Percentiles rank a stretch among this genome's conserved stretches.
phyloP scores from a whole-genome alignment of 2,113 vertebrate species.

The Actenoides lindsayi region DNA sequence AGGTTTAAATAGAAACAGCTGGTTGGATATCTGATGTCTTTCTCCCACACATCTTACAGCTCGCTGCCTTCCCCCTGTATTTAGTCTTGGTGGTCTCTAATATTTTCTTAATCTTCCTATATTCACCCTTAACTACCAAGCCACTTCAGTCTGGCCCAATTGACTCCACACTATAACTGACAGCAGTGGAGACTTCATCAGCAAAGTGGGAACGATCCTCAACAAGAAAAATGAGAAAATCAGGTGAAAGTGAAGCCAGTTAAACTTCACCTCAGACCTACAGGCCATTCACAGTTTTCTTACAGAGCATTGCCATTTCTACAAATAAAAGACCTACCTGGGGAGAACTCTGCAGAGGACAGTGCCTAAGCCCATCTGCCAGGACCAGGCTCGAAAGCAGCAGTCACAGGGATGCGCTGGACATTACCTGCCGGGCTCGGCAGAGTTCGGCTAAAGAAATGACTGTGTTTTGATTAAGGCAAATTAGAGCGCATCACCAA shows the following conservation, averaged over 20 bases:
- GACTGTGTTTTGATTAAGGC: not conserved
- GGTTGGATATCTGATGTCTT: not conserved
- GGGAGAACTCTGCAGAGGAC: not conserved
- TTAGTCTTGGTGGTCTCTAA: not conserved
- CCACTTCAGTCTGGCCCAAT: not conserved
- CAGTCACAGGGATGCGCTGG: fast-evolving
- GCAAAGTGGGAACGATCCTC: not conserved
- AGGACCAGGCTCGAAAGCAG: not conserved
- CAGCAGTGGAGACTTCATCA: not conserved
- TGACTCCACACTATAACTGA: not conserved
- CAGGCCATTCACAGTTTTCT: not conserved
- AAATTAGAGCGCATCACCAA: not conserved
- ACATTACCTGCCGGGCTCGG: fast-evolving
- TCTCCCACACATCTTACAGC: not conserved
- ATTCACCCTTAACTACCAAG: not conserved
- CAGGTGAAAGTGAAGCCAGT: not conserved
- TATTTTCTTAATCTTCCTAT: not conserved
- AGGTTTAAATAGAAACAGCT: not conserved
- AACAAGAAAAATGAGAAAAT: not conserved
- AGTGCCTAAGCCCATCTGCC: not conserved
- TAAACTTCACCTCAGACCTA: not conserved
- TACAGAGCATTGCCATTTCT: not conserved
- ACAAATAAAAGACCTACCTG: not conserved
- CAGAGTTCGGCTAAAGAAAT: not conserved
- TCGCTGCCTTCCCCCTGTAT: fast-evolving